Base-by-base conservation (phyloP, 23 tunicate genomes). In the Styela plicata region DNA sequence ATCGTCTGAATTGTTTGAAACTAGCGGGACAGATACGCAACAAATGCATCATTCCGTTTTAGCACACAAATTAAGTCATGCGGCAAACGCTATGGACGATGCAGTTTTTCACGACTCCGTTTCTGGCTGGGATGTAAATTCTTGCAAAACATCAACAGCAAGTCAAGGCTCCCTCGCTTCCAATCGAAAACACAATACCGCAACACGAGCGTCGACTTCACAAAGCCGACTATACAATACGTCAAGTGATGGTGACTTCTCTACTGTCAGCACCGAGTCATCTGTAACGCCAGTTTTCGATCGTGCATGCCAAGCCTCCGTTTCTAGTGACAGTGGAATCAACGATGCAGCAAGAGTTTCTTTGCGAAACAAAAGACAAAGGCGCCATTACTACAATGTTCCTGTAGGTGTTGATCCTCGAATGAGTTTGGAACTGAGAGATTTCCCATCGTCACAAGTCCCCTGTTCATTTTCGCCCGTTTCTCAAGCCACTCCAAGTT, bases 291-390 rank as follows among this genome's bases (percentile, higher is more conserved):
- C 36, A 3, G 35, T 33, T 26, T 26, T 26, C 17, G 31, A 28
- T 66, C 7, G 31, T 5, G 34, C 32, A 16, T 30, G 35, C 36
- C 36, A 30, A 3, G 17, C 77, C 24, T 71, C 77, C 16, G 77
- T 71, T 16, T 71, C 77, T 22, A 71, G 77, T 34, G 77, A 71
- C 77, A 71, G 77, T 29, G 35, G 35, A 3, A 71, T 71, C 2
- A 25, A 28, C 71, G 71, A 66, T 5, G 71, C 31, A 3, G 31
- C 31, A 25, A 25, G 10, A 25, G 64, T 19, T 61, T 25, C 31
- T 28, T 26, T 66, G 71, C 2, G 36, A 71, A 31, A 17, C 20
- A 71, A 33, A 44, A 7, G 57, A 5, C 57, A 44, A 13, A 44
- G 13, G 13, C 57, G 57, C 10, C 57, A 44, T 44, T 44, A 44